Percentiles rank a stretch among this genome's conserved stretches.
These are phyloP conservation scores for Arctocebus calabarensis DNA, from an alignment of 2,797 vertebrate species.

Conservation along the genomic window DNA sequence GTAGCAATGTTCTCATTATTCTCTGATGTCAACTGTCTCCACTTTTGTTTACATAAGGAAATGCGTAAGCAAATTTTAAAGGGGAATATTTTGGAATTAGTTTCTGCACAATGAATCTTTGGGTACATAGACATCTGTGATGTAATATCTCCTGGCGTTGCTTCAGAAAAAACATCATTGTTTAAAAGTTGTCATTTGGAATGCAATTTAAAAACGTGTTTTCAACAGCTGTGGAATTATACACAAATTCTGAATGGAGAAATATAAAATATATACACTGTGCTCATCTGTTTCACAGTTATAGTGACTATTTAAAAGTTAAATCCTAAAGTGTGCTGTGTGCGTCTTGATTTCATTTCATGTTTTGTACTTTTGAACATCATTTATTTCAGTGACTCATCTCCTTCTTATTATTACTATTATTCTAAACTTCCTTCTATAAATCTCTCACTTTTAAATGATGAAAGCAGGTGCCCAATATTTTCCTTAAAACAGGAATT, in stretches of 20 bases:
- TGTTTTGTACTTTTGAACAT: not conserved
- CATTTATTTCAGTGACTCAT: slow-evolving; percentile 27
- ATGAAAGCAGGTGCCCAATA: not conserved
- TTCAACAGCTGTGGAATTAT: slow-evolving; percentile 66
- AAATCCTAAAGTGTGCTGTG: not conserved
- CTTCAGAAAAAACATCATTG: slow-evolving; percentile 78
- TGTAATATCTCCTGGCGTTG: slow-evolving; percentile 81
- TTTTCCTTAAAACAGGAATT: slow-evolving; percentile 35
- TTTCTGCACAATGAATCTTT: slow-evolving; percentile 73
- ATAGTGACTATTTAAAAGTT: slow-evolving; percentile 30
- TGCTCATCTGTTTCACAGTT: not conserved
- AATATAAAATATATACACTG: not conserved
- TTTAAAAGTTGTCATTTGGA: slow-evolving; percentile 82
- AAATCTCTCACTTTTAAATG: slow-evolving; percentile 38
- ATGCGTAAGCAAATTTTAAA: slow-evolving; percentile 74
- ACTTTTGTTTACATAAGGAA: slow-evolving; percentile 78
- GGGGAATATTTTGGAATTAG: slow-evolving; percentile 76
- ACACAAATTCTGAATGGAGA: slow-evolving; percentile 40
- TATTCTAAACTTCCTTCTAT: slow-evolving; percentile 31
- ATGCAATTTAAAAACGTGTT: slow-evolving; percentile 81
- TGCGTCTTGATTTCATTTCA: not conserved
- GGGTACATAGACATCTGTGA: slow-evolving; percentile 76
- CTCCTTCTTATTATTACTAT: slow-evolving; percentile 25
- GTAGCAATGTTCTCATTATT: slow-evolving; percentile 68
- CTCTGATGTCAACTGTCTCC: slow-evolving; percentile 73